Evolutionary conservation across 2,113 vertebrate genomes (phyloP).

Genomic region (Axis porcinus): DNA sequence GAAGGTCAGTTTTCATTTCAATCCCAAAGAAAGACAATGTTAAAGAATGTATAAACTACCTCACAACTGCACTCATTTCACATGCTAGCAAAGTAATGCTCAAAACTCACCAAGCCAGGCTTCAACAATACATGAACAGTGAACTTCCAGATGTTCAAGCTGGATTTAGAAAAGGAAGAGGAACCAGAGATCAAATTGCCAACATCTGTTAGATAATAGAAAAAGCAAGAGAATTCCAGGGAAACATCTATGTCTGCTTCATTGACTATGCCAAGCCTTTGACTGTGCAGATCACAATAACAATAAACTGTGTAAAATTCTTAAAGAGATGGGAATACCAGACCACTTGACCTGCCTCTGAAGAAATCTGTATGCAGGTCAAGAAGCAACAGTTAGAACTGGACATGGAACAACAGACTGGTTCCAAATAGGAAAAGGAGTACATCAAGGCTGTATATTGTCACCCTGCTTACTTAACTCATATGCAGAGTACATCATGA

Average conservation of each 20-base stretch:
- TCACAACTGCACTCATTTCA: background rate
- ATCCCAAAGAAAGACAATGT: background rate
- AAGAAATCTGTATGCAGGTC: background rate
- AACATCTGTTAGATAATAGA: background rate
- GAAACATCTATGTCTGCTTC: background rate
- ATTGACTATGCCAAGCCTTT: background rate
- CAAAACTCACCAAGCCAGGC: background rate
- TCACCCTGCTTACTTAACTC: background rate
- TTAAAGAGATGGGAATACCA: background rate
- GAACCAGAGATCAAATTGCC: background rate
- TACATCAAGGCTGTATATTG: accelerated
- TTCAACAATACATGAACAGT: background rate
- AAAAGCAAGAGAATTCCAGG: background rate
- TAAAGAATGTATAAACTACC: background rate
- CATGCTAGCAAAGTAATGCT: background rate
- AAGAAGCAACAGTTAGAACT: background rate
- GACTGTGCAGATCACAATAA: background rate
- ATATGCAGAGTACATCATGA: background rate
- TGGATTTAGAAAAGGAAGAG: background rate
- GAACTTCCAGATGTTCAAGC: background rate
- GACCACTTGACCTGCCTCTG: background rate
- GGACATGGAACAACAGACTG: background rate
- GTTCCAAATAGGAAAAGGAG: background rate
- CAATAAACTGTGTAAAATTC: background rate
- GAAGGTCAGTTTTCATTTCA: background rate